phyloP scores from a whole-genome alignment of 2,113 vertebrate species.

The Oncorhynchus keta region DNA sequence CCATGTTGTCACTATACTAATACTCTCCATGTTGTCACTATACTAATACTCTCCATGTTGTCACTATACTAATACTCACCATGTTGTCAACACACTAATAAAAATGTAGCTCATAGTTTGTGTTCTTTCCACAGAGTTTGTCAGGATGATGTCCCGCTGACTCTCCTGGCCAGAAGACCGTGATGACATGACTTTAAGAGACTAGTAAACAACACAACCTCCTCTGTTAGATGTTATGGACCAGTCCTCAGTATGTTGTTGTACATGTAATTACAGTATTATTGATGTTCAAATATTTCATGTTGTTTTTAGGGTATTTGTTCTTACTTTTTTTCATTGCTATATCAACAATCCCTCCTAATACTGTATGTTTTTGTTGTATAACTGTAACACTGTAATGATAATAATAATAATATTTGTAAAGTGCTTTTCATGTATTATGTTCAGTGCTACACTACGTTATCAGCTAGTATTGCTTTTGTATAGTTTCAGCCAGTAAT shows the following conservation, averaged over 20 bases:
- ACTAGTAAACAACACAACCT: background rate
- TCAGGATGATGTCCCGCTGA: conserved; percentile 74
- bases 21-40: background rate
- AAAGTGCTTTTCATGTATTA: no score
- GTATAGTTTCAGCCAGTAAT: no score
- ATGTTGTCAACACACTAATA: background rate
- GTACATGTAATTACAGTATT: background rate
- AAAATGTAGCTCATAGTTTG: background rate
- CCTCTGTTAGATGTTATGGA: conserved; percentile 18
- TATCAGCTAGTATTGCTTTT: no score
- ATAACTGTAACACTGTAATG: conserved; percentile 26
- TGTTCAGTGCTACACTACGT: no score
- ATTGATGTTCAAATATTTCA: conserved; percentile 36
- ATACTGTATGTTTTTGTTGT: conserved; percentile 27
- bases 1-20: background rate
- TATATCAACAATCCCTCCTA: conserved; percentile 28
- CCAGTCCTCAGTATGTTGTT: conserved; percentile 28
- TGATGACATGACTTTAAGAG: background rate
- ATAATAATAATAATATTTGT: background rate
- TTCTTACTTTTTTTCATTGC: conserved; percentile 11
- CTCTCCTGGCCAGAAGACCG: background rate
- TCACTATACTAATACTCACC: background rate
- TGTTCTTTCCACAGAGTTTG: conserved; percentile 60
- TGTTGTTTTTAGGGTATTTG: conserved; percentile 32
- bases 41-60: background rate